These are phyloP conservation scores for Aythya baeri DNA, from an alignment of 2,113 vertebrate species.

Conservation along the genomic window DNA sequence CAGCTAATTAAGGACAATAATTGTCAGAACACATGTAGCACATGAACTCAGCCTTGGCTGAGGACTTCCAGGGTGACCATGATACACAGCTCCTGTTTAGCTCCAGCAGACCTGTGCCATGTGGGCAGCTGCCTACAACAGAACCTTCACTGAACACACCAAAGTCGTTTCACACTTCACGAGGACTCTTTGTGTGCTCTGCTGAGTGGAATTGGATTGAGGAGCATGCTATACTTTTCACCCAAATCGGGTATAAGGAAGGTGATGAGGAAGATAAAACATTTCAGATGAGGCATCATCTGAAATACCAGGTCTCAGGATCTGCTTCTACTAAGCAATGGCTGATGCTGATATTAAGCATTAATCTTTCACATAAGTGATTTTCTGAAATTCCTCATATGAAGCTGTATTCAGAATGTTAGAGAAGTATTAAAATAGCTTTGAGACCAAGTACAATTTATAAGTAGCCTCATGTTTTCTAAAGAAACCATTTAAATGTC, in stretches of 20 bases:
- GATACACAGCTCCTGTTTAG: not conserved
- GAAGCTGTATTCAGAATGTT: not conserved
- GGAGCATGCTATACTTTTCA: not conserved
- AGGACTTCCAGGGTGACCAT: not conserved
- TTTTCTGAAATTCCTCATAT: not conserved
- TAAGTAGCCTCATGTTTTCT: not conserved
- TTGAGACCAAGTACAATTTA: not conserved
- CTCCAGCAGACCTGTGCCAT: fast-evolving
- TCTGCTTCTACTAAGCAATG: not conserved
- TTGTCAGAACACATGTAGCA: not conserved
- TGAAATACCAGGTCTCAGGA: too few relatives aligned
- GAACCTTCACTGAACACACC: fast-evolving
- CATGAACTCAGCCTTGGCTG: not conserved
- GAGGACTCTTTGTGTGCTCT: not conserved
- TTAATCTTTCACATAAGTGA: not conserved
- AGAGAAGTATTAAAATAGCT: not conserved
- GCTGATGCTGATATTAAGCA: not conserved
- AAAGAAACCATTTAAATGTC: not conserved
- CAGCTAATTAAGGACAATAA: not conserved
- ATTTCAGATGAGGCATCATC: not conserved
- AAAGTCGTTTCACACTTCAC: fast-evolving
- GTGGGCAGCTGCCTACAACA: not conserved
- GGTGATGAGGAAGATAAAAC: not conserved
- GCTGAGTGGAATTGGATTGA: not conserved
- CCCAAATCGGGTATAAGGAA: not conserved